Conservation (phyloP, 2,888 invertebrate genomes). For the Periphyllus acericola region DNA sequence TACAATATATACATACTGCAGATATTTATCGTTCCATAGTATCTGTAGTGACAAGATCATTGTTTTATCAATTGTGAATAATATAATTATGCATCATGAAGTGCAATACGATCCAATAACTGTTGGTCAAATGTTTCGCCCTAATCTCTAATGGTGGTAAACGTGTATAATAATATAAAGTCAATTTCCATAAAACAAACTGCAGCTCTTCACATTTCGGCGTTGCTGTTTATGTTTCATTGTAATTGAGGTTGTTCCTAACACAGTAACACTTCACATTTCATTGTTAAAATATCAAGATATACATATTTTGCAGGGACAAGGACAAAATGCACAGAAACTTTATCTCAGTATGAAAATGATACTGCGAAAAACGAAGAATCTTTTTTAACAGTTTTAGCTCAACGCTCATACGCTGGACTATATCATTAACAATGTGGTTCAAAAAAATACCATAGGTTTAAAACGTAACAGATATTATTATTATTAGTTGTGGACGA, state of each 20-base stretch:
- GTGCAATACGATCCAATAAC: background rate
- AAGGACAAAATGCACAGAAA: no score
- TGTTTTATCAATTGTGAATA: slow-evolving; percentile 13
- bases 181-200: background rate
- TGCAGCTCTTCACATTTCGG: background rate
- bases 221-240: background rate
- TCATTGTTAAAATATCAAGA: slow-evolving; percentile 3
- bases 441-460: no score
- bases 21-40: background rate
- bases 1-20: no score
- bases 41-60: background rate
- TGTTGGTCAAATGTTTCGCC: slow-evolving; percentile 13
- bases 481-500: no score
- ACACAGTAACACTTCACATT: background rate
- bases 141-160: slow-evolving; percentile 18
- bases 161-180: background rate
- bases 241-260: background rate
- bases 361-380: no score
- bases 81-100: background rate
- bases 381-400: no score
- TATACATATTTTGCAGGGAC: background rate
- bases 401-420: no score
- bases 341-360: no score
- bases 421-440: no score
- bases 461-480: no score